Evolutionary conservation across 2,888 invertebrate species (phyloP), one percentile per base, ranked within the genome.

Genomic region (Saturnia japonica): DNA sequence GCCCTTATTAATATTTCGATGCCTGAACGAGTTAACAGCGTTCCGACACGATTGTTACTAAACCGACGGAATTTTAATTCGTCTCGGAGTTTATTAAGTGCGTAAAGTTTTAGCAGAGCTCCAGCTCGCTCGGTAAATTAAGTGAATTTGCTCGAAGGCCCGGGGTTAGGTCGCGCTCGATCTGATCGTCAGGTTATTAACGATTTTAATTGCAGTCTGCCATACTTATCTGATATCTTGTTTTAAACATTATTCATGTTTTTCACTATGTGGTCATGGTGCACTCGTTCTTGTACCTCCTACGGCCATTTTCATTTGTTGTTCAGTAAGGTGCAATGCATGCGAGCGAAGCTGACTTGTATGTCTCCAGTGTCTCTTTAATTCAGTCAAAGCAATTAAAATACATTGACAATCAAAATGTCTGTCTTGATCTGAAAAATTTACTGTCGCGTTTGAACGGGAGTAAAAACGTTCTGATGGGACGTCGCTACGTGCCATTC

Each of bases 41-140:
- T 88, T 89, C 90, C 87, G 76, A 89, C 91, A 90, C 86, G 91
- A 90, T 90, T 91, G 90, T 90, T 90, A 86, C 90, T 88, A 89
- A 91, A 88, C 92, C 89, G 86, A 86, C 85, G 91, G 91, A 91
- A 92, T 93, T 93, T 93, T 93, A 93, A 93, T 92, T 91, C 89
- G 87, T 85, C 88, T 85, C 83, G 77, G 88, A 90, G 91, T 93
- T 93, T 91, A 92, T 93, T 92, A 93, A 92, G 92, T 91, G 92
- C 91, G 92, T 92, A 91, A 93, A 93, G 90, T 93, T 93, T 91
- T 85, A 88, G 88, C 86, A 84, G 83, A 82, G 85, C 81, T 82
- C 82, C 84, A 83, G 82, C 85, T 84, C 83, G 85, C 85, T 85
- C 86, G 86, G 86, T 86, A 87, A 90, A 91, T 91, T 91, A 91